phyloP scores from a whole-genome alignment of 2,113 vertebrate species.

The Paramormyrops kingsleyae region DNA sequence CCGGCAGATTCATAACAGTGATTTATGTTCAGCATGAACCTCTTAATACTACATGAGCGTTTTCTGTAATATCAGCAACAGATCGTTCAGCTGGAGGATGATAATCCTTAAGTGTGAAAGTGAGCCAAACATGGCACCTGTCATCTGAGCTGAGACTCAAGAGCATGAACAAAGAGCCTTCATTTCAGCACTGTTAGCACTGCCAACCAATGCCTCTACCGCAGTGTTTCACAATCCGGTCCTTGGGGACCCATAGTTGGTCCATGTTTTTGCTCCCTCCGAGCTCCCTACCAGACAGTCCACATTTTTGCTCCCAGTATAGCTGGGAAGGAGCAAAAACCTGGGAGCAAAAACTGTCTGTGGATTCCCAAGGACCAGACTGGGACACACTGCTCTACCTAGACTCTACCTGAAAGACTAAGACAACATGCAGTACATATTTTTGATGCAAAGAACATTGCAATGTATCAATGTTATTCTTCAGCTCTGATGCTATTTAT shows the following conservation, averaged over 20 bases:
- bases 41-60: not conserved
- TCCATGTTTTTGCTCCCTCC: not conserved
- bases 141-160: not conserved
- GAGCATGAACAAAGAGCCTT: not conserved
- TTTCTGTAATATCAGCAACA: not conserved
- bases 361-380: not conserved
- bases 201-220: not conserved
- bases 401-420: not conserved
- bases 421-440: not conserved
- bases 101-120: not conserved
- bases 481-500: not conserved
- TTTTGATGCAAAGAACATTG: not conserved
- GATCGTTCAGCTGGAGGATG: not conserved
- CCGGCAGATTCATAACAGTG: conserved; percentile 54
- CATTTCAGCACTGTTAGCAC: not conserved
- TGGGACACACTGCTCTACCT: not conserved
- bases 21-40: conserved; percentile 55
- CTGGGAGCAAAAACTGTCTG: not conserved
- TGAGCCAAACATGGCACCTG: not conserved
- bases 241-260: not conserved
- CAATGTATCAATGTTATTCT: not conserved
- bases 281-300: not conserved
- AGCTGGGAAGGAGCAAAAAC: not conserved
- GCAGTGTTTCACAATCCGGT: not conserved
- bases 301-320: not conserved